Evolutionary conservation across 1,140 invertebrate species (phyloP), one percentile per base, ranked within the genome.

Genomic region (Leptopilina boulardi): DNA sequence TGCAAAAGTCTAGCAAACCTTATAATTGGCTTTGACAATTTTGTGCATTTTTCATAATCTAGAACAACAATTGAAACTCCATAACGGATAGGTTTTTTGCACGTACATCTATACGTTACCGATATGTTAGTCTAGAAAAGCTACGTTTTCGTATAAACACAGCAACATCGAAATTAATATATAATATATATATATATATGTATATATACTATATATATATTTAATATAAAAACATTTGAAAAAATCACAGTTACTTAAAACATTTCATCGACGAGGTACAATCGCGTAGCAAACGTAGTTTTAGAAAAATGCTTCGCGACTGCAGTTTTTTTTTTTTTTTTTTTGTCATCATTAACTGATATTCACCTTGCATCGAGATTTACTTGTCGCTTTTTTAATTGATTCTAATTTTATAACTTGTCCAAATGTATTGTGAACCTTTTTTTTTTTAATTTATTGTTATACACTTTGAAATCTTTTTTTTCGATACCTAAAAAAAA

Each of bases 191-290:
- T 83, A 75, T 85, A 86, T 77, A 83, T 83, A 82, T 83, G 82
- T 82, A 79, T 85, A 82, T 83, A 77, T 84, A 80, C 81, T 70
- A 78, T 76, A 84, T 84, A 80, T 82, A 80, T 85, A 81, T 87
- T 82, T 83, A 83, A 86, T 87, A 85, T 84, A 86, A 87, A n/a
- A 87, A 88, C 80, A 89, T 87, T 86, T 85, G 83, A 86, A 89
- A 85, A 87, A 90, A 89, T 89, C 88, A 90, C 88, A 89, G 88
- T 88, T 89, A 89, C 85, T 87, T 86, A 84, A 89, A 87, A 66
- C 54, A 56, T 30, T 66, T 66, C 26, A 66, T 66, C 59, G 59
- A 56, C 54, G 54, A 23, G 51, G 54, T 56, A 56, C 44, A 75
- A 13, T 41, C 19, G 70, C 18, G 51, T 54, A 19, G n/a, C n/a